A percentile compares a stretch with the other conserved stretches of the same genome.
Conservation (phyloP, 2,888 invertebrate species). For the Frankliniella intonsa region DNA sequence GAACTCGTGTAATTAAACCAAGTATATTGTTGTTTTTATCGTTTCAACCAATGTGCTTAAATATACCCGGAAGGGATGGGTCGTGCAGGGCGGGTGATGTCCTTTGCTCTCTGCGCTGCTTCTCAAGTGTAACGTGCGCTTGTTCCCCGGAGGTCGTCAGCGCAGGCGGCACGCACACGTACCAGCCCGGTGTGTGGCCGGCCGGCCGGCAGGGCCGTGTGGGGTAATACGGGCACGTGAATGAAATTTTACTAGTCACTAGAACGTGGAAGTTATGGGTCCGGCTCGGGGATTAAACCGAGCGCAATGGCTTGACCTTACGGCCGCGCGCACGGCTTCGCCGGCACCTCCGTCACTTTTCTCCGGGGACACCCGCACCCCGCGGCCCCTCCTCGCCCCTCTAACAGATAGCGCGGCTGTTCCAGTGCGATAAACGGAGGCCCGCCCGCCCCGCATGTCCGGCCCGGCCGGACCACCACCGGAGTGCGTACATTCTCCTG, state of each 20-base stretch:
- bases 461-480: too few species aligned
- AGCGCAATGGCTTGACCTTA: neutral
- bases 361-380: neutral
- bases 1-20: too few species aligned
- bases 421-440: too few species aligned
- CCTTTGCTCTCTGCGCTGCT: neutral
- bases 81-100: neutral
- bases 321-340: neutral
- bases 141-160: neutral
- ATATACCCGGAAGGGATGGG: too few species aligned
- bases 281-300: neutral
- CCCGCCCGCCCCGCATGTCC: too few species aligned
- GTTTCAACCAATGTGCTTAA: too few species aligned
- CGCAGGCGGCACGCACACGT: neutral
- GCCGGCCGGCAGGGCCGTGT: neutral
- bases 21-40: too few species aligned
- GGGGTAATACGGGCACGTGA: conserved; percentile 1
- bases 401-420: too few species aligned
- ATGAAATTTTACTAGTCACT: conserved; percentile 18
- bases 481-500: too few species aligned
- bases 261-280: conserved; percentile 16
- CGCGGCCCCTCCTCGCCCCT: too few species aligned
- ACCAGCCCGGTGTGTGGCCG: neutral
- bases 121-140: neutral
- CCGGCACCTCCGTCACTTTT: neutral